Percentiles rank a stretch among this genome's conserved stretches.
phyloP scores from a whole-genome alignment of 30 jellyfish, hydroid and myxozoan species.

The Nemopilema nomurai region DNA sequence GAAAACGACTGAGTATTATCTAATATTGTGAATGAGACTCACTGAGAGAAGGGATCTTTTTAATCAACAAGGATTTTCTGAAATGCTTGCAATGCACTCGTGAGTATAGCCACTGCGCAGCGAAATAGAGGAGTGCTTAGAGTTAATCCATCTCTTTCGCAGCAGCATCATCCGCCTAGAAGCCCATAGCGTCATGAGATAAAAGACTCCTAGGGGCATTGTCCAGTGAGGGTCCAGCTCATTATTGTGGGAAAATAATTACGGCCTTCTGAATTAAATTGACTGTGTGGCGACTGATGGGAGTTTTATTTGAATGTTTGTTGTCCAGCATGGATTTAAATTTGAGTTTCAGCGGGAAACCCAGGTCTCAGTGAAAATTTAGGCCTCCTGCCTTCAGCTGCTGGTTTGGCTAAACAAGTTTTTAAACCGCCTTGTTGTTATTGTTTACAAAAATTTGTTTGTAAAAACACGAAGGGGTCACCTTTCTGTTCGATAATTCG shows the following conservation, averaged over 20 bases:
- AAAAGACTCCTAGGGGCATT: neutral
- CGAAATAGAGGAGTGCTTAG: neutral
- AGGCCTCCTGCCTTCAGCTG: too few relatives aligned
- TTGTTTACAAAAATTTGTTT: neutral
- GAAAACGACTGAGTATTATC: neutral
- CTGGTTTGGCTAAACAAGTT: neutral
- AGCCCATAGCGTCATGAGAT: neutral
- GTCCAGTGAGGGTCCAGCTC: neutral
- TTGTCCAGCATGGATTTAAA: neutral
- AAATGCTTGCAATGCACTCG: neutral
- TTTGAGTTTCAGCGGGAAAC: neutral
- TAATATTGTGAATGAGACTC: neutral
- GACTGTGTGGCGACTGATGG: neutral
- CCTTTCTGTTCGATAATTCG: neutral
- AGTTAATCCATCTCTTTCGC: neutral
- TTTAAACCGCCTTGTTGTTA: neutral
- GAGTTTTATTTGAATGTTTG: neutral
- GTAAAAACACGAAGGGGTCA: neutral
- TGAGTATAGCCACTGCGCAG: neutral
- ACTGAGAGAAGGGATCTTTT: neutral
- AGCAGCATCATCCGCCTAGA: neutral
- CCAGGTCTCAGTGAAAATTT: too few relatives aligned
- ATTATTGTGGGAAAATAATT: neutral
- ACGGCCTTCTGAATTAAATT: neutral
- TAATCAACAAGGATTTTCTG: neutral